Base-by-base conservation (phyloP, 2,888 invertebrate species). In the Dicroscelio sp. region DNA sequence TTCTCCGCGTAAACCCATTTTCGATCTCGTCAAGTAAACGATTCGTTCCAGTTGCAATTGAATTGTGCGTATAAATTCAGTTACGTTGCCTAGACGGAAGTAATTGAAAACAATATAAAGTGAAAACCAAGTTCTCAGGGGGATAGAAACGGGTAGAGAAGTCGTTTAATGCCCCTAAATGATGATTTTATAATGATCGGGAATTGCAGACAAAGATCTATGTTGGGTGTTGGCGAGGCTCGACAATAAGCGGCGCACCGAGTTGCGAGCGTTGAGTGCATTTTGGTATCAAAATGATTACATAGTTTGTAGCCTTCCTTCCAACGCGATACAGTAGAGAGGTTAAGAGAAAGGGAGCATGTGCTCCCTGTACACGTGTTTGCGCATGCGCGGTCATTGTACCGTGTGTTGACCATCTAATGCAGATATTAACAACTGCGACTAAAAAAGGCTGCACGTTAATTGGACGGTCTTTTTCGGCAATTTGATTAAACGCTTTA, bases 291-390 rank as follows among this genome's bases (percentile, higher is more conserved):
- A 76, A 75, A 82, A 87, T 65, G 80, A 82, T 82, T 83, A 83
- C 83, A 83, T 63, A 33, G 20, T 71, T 76, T 55, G 63, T 25
- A 80, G 63, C 75, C 86, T 80, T 67, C 58, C 83, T 48, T 63
- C 48, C n/a, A 71, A 76, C 23, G 38, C 14, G 48, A 20, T 43
- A 30, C 30, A 33, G 30, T 76, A 83, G 89, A 85, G 85, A 89
- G 80, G 80, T 83, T 78, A 89, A 89, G 89, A 89, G 89, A 89
- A 89, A 89, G 89, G 89, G 80, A 85, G 67, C 88, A 88, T 88
- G 88, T 84, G 84, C 88, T 85, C 73, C 79, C 43, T 25, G 63
- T 17, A 80, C 80, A 89, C 80, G 89, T 89, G 84, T 85, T 84
- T 80, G 80, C 73, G 85, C 82, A 75, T 86, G 85, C 82, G 75